Base-by-base conservation (phyloP, 1,140 invertebrate genomes). In the Leptinotarsa lineolata region DNA sequence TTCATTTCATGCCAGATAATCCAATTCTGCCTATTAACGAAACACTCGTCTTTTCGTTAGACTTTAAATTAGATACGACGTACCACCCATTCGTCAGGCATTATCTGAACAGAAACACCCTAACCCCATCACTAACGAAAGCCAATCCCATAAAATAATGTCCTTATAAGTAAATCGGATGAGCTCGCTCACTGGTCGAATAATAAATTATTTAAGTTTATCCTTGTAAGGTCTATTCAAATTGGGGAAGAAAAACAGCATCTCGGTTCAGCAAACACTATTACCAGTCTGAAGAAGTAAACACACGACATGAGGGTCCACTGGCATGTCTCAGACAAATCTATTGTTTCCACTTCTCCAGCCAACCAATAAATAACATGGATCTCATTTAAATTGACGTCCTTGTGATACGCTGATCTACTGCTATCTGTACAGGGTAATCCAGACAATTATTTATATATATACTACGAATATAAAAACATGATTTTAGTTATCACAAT, bases 341-440 rank as follows among this genome's bases (percentile, higher is more conserved):
- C 81, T 82, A 83, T 83, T 83, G 80, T 81, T 83, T 80, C 75
- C 39, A 81, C 68, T 77, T 71, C 71, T 76, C 60, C 73, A 76
- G 74, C 77, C 75, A 69, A 77, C 71, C 77, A 72, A 83, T 83
- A 83, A 83, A 83, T 81, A 81, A 83, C 76, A 61, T 46, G 66
- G 77, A 73, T 72, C 75, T 75, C 76, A 81, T 80, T 81, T 81
- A 83, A 81, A 81, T 81, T 81, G 81, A 81, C 80, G 72, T 78
- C 70, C 77, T 74, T 76, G 77, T 78, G 76, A 75, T 72, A 70
- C 68, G 67, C 70, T 68, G 75, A 44, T 74, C 61, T 54, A 18
- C n/a, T 54, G 48, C 48, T 54, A 54, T 4, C 4, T 54, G n/a
- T n/a, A 54, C 16, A 18, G 48, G 48, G 48, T 54, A 16, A 15